Evolutionary conservation across 2,797 vertebrate genomes (phyloP), one percentile per base, ranked within the genome.

Genomic region (Alectoris magna): DNA sequence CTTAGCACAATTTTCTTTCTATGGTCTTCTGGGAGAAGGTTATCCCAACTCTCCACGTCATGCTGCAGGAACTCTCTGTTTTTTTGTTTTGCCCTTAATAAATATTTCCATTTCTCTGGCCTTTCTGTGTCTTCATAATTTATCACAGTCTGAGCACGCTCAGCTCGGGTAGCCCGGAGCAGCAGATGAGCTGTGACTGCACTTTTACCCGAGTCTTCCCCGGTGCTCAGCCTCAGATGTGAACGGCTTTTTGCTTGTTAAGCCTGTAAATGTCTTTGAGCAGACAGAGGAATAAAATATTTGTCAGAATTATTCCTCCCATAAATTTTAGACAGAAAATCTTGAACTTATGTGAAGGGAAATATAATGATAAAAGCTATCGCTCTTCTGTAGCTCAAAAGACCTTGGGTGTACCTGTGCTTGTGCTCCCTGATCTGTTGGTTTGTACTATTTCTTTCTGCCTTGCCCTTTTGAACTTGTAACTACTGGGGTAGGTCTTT

Each of bases 251-350:
- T 81, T 60, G 11, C 29, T 60, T 31, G 6, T 36, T 60, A 36
- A 91, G 59, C 59, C 38, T 38, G 12, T 66, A 14, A 41, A 14
- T 6, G 2, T 46, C 44, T 62, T 9, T 5, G 16, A 80, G 62
- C 34, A 74, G 29, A 19, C n/a, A 90, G 63, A 51, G n/a, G 31
- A 66, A 60, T 69, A 80, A 79, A 69, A 46, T 81, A 51, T 58
- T 96, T 92, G 68, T 67, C 67, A 64, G 39, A 80, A 68, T 91
- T 44, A 60, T 62, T 60, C 66, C 44, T 89, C 27, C 43, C 29
- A 1, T 60, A 69, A 87, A 71, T 49, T 77, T 79, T 7, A 46
- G 11, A 6, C 26, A 62, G 34, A 69, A 91, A 92, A 91, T 7
- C n/a, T 10, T 10, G 11, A 43, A 80, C 48, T n/a, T 90, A 2